Base-by-base conservation (phyloP, 2,113 vertebrate species). In the Mirza zaza region DNA sequence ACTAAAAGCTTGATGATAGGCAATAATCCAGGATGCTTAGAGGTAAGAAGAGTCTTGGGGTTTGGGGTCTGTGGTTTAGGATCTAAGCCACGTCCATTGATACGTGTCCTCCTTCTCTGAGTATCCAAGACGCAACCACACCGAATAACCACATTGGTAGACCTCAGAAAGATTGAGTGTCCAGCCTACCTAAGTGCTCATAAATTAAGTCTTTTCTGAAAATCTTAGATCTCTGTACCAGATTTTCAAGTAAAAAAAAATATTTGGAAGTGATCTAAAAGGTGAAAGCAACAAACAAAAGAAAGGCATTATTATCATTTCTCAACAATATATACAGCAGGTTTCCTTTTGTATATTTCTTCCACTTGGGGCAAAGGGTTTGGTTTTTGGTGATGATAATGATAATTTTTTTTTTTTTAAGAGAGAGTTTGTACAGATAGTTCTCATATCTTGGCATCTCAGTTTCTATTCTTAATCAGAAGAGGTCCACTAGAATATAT, bases 391-490 rank as follows among this genome's bases (percentile, higher is more conserved):
- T 81, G 12, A 32, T 8, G 59, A 45, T 57, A 45, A 84, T 25
- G 12, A 29, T 27, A 25, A 29, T 29, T 82, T 90, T 59, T 80
- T 83, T 27, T 21, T 80, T 83, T 3, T 27, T 20, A 71, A 34
- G 36, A 65, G 32, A 73, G 55, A 36, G 3, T 87, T 97, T 34
- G 14, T 77, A 86, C 25, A 87, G 50, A 63, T 4, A 34, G 21
- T 84, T 57, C 48, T 94, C 39, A 83, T 39, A 86, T 65, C 93
- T 87, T 84, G 68, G 50, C 52, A 65, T 86, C 82, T 91, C 61
- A 59, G 29, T 79, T 70, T 93, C 82, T 88, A n/a, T 83, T 92
- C 21, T 57, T 93, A 94, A 84, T 59, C 8, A 18, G 50, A 92
- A 92, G 36, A 87, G 48, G 59, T 20, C 18, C 3, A 21, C 5